Evolutionary conservation across 2,888 invertebrate genomes (phyloP).

Genomic region (Archaeoteleia sp.): DNA sequence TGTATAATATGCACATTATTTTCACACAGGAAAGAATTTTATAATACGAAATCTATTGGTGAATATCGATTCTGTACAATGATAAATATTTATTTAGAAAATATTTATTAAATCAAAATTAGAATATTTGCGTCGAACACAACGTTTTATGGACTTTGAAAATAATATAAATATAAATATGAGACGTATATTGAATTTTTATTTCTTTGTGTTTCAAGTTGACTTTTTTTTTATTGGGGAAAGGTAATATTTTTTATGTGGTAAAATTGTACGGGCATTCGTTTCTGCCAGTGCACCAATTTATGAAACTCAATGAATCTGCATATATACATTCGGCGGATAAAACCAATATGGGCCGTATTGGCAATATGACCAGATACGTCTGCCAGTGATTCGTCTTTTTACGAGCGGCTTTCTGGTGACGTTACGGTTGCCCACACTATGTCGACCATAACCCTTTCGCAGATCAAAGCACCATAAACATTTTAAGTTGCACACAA

Average conservation of each 20-base stretch:
- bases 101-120: too few species aligned
- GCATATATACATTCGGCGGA: slow-evolving; percentile 33
- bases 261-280: slow-evolving; percentile 15
- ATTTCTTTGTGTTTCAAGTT: background rate
- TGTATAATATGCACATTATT: too few species aligned
- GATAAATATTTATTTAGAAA: too few species aligned
- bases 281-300: slow-evolving; percentile 40
- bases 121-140: too few species aligned
- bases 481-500: slow-evolving; percentile 26
- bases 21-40: too few species aligned
- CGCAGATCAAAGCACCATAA: slow-evolving; percentile 37
- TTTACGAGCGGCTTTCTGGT: slow-evolving; percentile 41
- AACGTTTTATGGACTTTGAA: too few species aligned
- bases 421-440: slow-evolving; percentile 28
- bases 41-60: too few species aligned
- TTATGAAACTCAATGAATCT: slow-evolving; percentile 49
- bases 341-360: slow-evolving; percentile 42
- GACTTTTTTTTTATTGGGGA: too few species aligned
- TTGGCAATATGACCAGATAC: slow-evolving; percentile 38
- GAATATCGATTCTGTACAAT: too few species aligned
- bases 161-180: slow-evolving; percentile 20
- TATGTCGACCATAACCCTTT: slow-evolving; percentile 27
- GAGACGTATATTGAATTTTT: too few species aligned
- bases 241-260: slow-evolving; percentile 9
- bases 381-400: slow-evolving; percentile 39